Base-by-base conservation (phyloP, 2,888 invertebrate species). In the Frankliniella intonsa region DNA sequence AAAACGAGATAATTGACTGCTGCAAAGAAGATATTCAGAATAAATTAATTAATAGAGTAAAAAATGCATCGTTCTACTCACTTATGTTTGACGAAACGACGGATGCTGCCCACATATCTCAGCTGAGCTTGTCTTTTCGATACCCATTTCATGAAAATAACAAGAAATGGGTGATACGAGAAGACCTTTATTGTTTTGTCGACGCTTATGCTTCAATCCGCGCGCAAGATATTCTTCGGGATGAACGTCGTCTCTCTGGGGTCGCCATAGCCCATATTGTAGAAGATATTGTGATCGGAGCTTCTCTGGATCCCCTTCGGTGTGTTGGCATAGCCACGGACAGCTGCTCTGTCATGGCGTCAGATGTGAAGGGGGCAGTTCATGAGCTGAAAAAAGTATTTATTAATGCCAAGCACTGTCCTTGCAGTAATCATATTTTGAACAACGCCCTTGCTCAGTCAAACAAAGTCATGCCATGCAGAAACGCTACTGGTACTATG, bases 311-410 rank as follows among this genome's bases (percentile, higher is more conserved):
- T 84, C 83, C 85, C 80, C 79, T 82, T 50, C 82, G 83, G 82
- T 85, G 85, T 82, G 82, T 85, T 80, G 85, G 85, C 51, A 85
- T 86, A 80, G 85, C 85, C 69, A 86, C 85, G 81, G 86, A 86
- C 81, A 85, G 84, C 82, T 86, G 86, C 83, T 85, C 85, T 50
- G 85, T 86, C 55, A 86, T 86, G 86, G 83, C 84, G 22, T 85
- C 85, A 69, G 85, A 86, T 65, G 79, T 83, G 80, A 85, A 86
- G 83, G 86, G 86, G 62, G 85, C 86, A 17, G 85, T 85, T 51
- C 82, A 84, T 49, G 84, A 86, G 84, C 81, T 86, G 50, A 82
- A 83, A 80, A 85, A 86, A 84, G 83, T 51, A 76, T 55, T 85
- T 50, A 83, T 82, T 65, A 82, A 85, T 81, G 85, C 84, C 51